phyloP scores from a whole-genome alignment of 2,113 vertebrate genomes.

The Neoarius graeffei region DNA sequence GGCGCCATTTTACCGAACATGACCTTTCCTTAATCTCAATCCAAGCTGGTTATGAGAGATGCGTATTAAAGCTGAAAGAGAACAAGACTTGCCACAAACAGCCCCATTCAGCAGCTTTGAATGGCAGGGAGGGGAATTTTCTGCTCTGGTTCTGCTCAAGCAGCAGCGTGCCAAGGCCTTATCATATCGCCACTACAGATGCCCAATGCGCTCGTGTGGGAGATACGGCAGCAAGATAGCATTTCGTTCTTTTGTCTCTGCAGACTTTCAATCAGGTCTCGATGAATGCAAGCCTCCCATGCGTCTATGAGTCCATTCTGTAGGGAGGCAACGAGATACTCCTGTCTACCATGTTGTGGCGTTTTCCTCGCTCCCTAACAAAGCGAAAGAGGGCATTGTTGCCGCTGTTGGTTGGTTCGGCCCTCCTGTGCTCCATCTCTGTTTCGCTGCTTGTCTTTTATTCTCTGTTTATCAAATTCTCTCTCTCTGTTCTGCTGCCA shows the following conservation, averaged over 20 bases:
- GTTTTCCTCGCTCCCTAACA: constrained; percentile 42
- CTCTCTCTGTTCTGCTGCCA: constrained; percentile 40
- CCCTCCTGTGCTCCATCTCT: constrained; percentile 25
- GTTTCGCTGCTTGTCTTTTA: constrained; percentile 42
- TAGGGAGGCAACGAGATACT: constrained; percentile 53
- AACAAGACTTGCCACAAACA: constrained; percentile 26
- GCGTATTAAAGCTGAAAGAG: constrained; percentile 32
- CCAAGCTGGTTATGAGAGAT: constrained; percentile 38
- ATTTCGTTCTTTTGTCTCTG: constrained; percentile 68
- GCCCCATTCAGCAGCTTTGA: constrained; percentile 48
- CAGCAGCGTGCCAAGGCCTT: constrained; percentile 51
- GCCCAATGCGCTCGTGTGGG: constrained; percentile 55
- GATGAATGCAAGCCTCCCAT: constrained; percentile 54
- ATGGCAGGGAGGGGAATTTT: constrained; percentile 16
- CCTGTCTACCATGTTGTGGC: constrained; percentile 50
- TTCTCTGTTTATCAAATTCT: constrained; percentile 34
- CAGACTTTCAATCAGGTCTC: constrained; percentile 65
- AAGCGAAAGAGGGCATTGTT: constrained; percentile 46
- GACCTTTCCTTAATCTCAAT: constrained; percentile 5
- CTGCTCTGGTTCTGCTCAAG: constrained; percentile 35
- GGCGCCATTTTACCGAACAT: constrained; percentile 29
- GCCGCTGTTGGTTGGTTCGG: constrained; percentile 35
- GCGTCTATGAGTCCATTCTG: constrained; percentile 56
- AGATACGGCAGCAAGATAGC: constrained; percentile 59
- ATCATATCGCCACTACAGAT: constrained; percentile 65